Evolutionary conservation across 2,888 invertebrate genomes (phyloP), one percentile per base, ranked within the genome.

Genomic region (Polylopha cassiicola): DNA sequence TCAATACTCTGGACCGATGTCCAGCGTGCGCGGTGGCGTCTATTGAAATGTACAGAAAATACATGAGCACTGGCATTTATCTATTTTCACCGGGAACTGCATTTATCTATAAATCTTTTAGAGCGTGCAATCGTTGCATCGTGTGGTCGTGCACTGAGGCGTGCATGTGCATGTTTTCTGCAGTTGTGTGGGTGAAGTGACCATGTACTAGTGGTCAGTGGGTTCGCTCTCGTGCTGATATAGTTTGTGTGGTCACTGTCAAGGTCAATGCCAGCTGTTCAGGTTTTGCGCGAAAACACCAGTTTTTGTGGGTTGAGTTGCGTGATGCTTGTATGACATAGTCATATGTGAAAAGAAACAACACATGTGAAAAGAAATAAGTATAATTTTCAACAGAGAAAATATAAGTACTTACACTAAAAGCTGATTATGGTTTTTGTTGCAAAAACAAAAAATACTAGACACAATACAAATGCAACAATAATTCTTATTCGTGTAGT

Each of bases 91-190:
- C 85, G 85, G 85, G 84, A 85, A 85, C 84, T 79, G 73, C 82
- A 75, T 74, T 84, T 85, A 84, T 85, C 84, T 84, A 85, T 84
- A 82, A 86, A 86, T 79, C 82, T 85, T 85, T 86, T 77, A 85
- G 85, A 86, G 86, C 86, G 86, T 86, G 86, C 85, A 82, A 85
- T 84, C 72, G 81, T 75, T 85, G 79, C 81, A 81, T 78, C 75
- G 82, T 78, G 68, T 76, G 61, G 73, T 60, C 65, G 79, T 65
- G 80, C 84, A 77, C 78, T 82, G 75, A 77, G 79, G 73, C 80
- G 69, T 80, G 70, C 52, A 65, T 62, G 63, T 63, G 61, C 56
- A 62, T 53, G 64, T 55, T 37, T 36, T 18, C 17, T 49, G 39
- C 43, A 37, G 11, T 50, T 59, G 66, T 73, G 65, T 70, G 68